Evolutionary conservation across 2,113 vertebrate species (phyloP).

Genomic region (Narcine bancroftii): DNA sequence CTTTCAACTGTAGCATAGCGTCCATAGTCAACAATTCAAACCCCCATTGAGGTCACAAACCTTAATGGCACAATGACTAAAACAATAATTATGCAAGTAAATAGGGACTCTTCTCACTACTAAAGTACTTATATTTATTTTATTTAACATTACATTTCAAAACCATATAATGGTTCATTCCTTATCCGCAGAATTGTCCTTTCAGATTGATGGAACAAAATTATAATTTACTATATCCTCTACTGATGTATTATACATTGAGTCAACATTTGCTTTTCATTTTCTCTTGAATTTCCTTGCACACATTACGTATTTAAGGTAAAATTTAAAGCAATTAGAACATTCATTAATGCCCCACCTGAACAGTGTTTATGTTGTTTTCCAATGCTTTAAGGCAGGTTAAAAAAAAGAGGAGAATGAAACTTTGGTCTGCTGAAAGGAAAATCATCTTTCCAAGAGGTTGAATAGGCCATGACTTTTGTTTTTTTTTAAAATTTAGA

Average conservation of each 20-base stretch:
- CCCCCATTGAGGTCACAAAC: background rate
- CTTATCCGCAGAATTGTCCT: background rate
- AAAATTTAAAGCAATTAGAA: background rate
- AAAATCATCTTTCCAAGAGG: background rate
- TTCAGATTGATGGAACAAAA: background rate
- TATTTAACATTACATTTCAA: background rate
- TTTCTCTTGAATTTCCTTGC: background rate
- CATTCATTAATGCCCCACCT: background rate
- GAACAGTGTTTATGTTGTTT: background rate
- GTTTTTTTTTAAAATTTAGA: too few relatives aligned
- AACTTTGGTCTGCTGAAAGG: background rate
- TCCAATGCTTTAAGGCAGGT: background rate
- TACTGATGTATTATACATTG: background rate
- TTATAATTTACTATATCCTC: background rate
- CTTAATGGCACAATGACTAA: slow-evolving; percentile 5
- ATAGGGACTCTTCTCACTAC: background rate
- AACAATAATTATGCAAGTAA: slow-evolving; percentile 12
- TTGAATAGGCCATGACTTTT: background rate
- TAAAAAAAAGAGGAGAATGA: background rate
- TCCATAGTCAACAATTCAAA: background rate
- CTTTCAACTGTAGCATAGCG: background rate
- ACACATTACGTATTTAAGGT: background rate
- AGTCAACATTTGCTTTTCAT: background rate
- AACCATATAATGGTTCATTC: background rate
- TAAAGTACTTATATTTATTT: background rate